These are phyloP conservation scores for Eurytoma adleriae DNA, from an alignment of 2,888 invertebrate species.

Conservation along the genomic window DNA sequence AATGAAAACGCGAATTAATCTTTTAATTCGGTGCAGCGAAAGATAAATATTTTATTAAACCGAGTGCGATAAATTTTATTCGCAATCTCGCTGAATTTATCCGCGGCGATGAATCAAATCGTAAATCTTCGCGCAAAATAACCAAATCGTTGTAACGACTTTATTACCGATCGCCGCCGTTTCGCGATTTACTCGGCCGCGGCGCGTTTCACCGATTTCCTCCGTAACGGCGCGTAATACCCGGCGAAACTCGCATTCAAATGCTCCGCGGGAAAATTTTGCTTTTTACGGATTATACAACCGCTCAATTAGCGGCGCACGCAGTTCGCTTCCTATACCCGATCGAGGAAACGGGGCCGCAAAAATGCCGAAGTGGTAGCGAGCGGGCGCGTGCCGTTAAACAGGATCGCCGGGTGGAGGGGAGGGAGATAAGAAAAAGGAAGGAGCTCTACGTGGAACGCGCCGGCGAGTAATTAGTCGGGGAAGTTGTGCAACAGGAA, in stretches of 20 bases:
- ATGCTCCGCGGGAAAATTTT: neutral
- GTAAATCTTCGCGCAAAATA: too few relatives aligned
- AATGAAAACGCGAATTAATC: too few relatives aligned
- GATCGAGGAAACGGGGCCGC: constrained; percentile 40
- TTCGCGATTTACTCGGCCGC: neutral
- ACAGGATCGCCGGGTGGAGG: neutral
- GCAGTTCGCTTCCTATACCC: constrained; percentile 45
- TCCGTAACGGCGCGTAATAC: neutral
- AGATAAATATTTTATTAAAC: too few relatives aligned
- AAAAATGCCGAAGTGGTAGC: constrained; percentile 30
- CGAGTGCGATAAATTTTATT: too few relatives aligned
- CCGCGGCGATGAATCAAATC: too few relatives aligned
- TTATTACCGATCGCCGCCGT: neutral
- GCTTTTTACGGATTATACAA: constrained; percentile 32
- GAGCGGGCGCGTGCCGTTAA: constrained; percentile 6
- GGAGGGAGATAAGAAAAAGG: neutral
- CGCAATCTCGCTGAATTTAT: too few relatives aligned
- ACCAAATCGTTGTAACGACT: too few relatives aligned
- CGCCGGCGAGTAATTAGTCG: constrained; percentile 31
- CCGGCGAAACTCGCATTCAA: too few relatives aligned
- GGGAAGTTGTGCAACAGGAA: constrained; percentile 54
- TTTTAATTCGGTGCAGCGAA: too few relatives aligned
- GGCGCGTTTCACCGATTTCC: neutral
- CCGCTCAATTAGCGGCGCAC: constrained; percentile 37
- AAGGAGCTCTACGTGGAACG: neutral